These are phyloP conservation scores for Agrochola macilenta DNA, from an alignment of 2,888 invertebrate genomes.

Conservation along the genomic window DNA sequence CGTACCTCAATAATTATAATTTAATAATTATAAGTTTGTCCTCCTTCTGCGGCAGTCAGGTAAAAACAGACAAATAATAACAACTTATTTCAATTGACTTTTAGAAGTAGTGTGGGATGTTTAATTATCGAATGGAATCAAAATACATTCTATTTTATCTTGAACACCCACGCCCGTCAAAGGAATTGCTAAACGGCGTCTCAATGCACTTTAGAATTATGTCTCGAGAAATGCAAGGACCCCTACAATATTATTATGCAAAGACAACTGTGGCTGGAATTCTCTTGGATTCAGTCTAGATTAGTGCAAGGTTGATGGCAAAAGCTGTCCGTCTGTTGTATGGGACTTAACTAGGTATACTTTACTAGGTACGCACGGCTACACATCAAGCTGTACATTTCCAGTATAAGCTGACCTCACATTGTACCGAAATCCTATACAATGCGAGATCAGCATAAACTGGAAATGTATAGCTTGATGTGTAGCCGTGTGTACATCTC, in stretches of 20 bases:
- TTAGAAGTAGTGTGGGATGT: slow-evolving; percentile 24
- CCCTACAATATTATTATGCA: background rate
- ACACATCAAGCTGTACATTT: too few species aligned
- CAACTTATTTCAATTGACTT: background rate
- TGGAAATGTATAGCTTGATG: too few species aligned
- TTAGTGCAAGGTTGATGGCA: background rate
- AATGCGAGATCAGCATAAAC: too few species aligned
- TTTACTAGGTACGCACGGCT: too few species aligned
- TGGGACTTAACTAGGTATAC: background rate
- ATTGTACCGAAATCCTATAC: too few species aligned
- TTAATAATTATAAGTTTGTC: too few species aligned
- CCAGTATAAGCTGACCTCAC: too few species aligned
- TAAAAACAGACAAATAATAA: background rate
- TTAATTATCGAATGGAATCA: slow-evolving; percentile 16
- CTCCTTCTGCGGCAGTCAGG: too few species aligned
- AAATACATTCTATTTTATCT: slow-evolving; percentile 32
- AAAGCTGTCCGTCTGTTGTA: background rate
- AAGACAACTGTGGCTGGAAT: background rate
- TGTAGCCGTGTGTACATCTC: too few species aligned
- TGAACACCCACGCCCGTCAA: slow-evolving; percentile 4
- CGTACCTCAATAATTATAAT: too few species aligned
- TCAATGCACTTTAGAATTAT: slow-evolving; percentile 13
- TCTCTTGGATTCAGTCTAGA: background rate
- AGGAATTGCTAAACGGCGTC: slow-evolving; percentile 20
- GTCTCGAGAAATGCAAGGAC: background rate